Percentiles rank a stretch among this genome's conserved stretches.
phyloP scores from a whole-genome alignment of 2,797 vertebrate species.

The Takifugu ocellatus region DNA sequence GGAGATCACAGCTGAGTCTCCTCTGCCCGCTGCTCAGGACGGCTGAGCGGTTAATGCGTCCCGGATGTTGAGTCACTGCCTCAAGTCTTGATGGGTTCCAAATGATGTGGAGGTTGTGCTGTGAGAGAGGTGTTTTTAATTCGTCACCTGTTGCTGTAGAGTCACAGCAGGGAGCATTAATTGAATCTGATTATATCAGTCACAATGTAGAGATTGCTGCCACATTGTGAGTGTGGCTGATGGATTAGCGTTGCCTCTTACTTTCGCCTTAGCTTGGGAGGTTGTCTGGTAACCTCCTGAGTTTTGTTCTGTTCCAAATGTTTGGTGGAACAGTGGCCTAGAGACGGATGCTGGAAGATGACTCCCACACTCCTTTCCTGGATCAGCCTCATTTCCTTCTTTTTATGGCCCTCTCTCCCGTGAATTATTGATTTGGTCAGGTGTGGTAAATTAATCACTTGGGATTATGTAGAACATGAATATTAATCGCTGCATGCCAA shows the following conservation, averaged over 20 bases:
- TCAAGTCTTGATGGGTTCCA: background rate
- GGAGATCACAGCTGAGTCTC: constrained; percentile 1
- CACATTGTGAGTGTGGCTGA: too few species aligned
- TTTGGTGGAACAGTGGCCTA: too few species aligned
- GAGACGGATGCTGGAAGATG: too few species aligned
- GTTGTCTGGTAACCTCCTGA: too few species aligned
- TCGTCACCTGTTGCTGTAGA: background rate
- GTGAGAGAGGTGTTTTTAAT: background rate
- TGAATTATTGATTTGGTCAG: constrained; percentile 74
- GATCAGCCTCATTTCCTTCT: background rate
- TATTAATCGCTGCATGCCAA: constrained; percentile 66
- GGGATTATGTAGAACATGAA: constrained; percentile 69
- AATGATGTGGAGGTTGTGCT: background rate
- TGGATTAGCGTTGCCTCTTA: too few species aligned
- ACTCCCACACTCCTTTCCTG: background rate
- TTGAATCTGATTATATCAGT: background rate
- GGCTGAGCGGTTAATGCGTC: background rate
- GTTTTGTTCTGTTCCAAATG: too few species aligned
- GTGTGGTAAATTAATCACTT: constrained; percentile 67
- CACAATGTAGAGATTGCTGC: too few species aligned
- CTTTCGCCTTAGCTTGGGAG: too few species aligned
- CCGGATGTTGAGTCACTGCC: background rate
- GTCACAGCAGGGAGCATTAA: background rate
- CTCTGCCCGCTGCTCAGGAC: background rate
- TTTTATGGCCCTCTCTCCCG: constrained; percentile 2